Conservation (phyloP, 30 jellyfish, hydroid and myxozoan genomes). For the Clytia hemisphaerica region DNA sequence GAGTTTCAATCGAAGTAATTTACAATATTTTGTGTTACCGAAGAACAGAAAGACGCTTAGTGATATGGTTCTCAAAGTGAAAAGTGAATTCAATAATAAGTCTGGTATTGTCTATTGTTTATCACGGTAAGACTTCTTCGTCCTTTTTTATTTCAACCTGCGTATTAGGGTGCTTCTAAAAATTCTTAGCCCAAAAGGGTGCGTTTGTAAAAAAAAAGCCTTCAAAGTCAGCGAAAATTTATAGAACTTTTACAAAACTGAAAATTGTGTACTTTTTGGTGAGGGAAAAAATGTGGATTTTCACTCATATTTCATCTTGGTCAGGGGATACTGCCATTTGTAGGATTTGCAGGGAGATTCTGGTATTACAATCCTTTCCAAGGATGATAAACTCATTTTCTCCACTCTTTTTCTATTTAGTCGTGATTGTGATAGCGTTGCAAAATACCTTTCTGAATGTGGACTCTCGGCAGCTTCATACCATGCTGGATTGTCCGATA, state of each 20-base stretch:
- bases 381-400: not conserved
- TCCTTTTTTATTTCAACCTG: not conserved
- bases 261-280: too few species aligned
- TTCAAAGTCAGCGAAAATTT: too few species aligned
- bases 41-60: constrained; percentile 66
- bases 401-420: constrained; percentile 19
- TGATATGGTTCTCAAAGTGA: constrained; percentile 53
- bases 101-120: constrained; percentile 94
- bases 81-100: constrained; percentile 39
- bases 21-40: constrained; percentile 80
- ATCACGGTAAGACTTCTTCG: constrained; percentile 51
- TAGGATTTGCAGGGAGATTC: too few species aligned
- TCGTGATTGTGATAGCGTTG: constrained; percentile 82
- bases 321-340: too few species aligned
- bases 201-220: too few species aligned
- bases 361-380: too few species aligned
- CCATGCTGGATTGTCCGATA: constrained; percentile 93
- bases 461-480: constrained; percentile 71
- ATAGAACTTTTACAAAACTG: too few species aligned
- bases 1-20: constrained; percentile 92
- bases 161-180: too few species aligned
- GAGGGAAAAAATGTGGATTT: too few species aligned
- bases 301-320: too few species aligned
- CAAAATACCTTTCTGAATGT: constrained; percentile 39
- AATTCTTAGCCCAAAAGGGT: too few species aligned